Evolutionary conservation across 2,888 invertebrate species (phyloP).

Genomic region (Alentia gelatinosa): DNA sequence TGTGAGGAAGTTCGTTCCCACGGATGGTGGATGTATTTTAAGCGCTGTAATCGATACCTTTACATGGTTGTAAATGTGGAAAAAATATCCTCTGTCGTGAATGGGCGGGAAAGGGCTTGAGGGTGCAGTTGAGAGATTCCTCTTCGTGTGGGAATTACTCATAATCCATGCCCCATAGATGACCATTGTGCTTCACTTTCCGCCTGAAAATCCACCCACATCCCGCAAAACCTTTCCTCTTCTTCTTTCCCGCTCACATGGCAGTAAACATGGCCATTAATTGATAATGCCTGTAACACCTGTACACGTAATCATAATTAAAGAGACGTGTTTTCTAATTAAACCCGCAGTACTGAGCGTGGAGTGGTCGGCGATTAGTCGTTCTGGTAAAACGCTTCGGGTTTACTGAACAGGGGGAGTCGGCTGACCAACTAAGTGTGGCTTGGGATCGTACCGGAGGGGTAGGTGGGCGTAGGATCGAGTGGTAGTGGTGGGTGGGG

Average conservation of each 20-base stretch:
- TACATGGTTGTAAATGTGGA: not conserved
- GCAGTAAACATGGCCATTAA: too few relatives aligned
- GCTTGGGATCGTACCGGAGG: not conserved
- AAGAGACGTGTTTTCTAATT: too few relatives aligned
- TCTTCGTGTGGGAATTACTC: not conserved
- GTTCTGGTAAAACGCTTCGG: not conserved
- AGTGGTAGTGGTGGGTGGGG: not conserved
- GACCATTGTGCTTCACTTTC: not conserved
- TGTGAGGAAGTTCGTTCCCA: not conserved
- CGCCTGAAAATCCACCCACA: not conserved
- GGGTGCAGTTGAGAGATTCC: too few relatives aligned
- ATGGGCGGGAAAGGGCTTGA: not conserved
- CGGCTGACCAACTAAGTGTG: constrained; percentile 15
- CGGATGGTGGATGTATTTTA: not conserved
- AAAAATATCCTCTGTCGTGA: not conserved
- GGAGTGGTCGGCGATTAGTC: not conserved
- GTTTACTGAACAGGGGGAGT: not conserved
- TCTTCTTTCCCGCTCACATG: too few relatives aligned
- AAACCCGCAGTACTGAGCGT: not conserved
- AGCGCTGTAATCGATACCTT: not conserved
- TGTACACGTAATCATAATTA: too few relatives aligned
- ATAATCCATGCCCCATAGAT: not conserved
- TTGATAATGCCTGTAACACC: too few relatives aligned
- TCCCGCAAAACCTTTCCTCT: not conserved
- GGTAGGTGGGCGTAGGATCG: not conserved